A percentile compares a stretch with the other conserved stretches of the same genome.
Conservation (phyloP, 2,888 invertebrate species). For the Macaria liturata region DNA sequence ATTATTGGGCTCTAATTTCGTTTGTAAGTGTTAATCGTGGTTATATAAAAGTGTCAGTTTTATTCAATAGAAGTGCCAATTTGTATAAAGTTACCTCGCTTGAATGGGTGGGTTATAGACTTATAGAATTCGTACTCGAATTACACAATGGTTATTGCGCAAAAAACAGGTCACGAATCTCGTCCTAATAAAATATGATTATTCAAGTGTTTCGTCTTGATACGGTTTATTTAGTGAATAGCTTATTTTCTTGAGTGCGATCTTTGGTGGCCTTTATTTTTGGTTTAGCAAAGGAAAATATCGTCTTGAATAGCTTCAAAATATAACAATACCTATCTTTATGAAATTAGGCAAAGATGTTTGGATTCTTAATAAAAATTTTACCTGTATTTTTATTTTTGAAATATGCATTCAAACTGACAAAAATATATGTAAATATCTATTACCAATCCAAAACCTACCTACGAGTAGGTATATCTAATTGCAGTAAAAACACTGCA, state of each 20-base stretch:
- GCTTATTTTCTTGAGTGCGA: neutral
- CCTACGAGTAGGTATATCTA: no score
- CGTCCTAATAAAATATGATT: constrained; percentile 38
- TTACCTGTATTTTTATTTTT: no score
- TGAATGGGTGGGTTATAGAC: constrained; percentile 47
- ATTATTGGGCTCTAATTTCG: constrained; percentile 84
- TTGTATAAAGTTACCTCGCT: constrained; percentile 70
- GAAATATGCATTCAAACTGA: no score
- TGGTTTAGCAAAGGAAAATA: no score
- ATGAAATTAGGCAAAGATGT: no score
- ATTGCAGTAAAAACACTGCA: no score
- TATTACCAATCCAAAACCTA: no score
- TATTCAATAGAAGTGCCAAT: constrained; percentile 75
- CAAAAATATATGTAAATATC: no score
- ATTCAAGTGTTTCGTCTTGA: constrained; percentile 34
- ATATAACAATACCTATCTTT: no score
- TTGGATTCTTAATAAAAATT: no score
- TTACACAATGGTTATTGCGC: constrained; percentile 56
- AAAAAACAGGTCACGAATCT: constrained; percentile 34
- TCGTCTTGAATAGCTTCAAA: no score
- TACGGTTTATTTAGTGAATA: constrained; percentile 6
- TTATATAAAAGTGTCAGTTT: constrained; percentile 78
- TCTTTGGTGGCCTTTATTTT: neutral
- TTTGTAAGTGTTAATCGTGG: constrained; percentile 77
- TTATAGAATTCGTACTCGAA: constrained; percentile 38